Evolutionary conservation across 2,888 invertebrate genomes (phyloP), one percentile per base, ranked within the genome.

Genomic region (Cheilosia urbana): DNA sequence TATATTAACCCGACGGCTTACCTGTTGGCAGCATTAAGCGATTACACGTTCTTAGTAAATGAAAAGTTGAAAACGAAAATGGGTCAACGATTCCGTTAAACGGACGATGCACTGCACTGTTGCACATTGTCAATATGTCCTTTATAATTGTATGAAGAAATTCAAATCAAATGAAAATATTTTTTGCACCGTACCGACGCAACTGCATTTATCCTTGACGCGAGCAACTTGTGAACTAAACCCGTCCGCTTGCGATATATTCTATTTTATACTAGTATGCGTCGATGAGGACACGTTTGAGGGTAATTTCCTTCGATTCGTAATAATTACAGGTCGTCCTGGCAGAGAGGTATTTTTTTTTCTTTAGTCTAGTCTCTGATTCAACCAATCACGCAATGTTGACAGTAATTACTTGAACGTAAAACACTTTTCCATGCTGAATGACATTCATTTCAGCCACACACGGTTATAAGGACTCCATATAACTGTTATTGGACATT

Each of bases 31-130:
- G 93, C 19, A 95, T 90, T 85, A 95, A 93, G 81, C 95, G 94
- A 91, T 95, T 95, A 91, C 95, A 95, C 87, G 94, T 95, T 76
- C 95, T 92, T 30, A 96, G 91, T 13, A 96, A 92, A 87, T 95
- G 93, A 69, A 95, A 93, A 2, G 95, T 94, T 0, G 95, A 95
- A 87, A 95, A 93, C 0, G 94, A 89, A 75, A 90, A 90, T 4
- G 90, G 90, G 82, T 91, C 91, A 69, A 90, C 88, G 17, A 89
- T 87, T 69, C 88, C 88, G 73, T 79, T 88, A 47, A 88, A 88
- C 60, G 87, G 87, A 55, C 89, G 87, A 84, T 90, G 89, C 68
- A 90, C 79, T 63, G 88, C 80, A 83, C 88, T 89, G 73, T 88
- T 89, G 69, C 89, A 89, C 89, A 89, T 89, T 68, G 13, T 88